Percentiles rank a stretch among this genome's conserved stretches.
phyloP scores from a whole-genome alignment of 2,888 invertebrate genomes.

The Noctua janthina region DNA sequence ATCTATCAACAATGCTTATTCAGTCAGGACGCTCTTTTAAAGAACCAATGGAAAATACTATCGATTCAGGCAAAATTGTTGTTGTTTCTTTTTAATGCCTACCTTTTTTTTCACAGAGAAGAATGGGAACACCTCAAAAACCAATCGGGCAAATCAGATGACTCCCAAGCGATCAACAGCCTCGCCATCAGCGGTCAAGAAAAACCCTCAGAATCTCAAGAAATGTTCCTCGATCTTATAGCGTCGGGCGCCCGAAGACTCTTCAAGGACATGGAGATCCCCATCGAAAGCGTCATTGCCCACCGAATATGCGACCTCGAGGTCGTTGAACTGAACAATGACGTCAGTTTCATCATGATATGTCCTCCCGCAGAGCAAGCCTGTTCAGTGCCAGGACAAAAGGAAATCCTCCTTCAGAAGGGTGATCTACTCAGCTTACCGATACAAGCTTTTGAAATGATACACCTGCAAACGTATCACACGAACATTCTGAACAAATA shows the following conservation, averaged over 20 bases:
- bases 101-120: constrained; percentile 91
- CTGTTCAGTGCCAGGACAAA: constrained; percentile 96
- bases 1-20: background rate
- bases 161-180: constrained; percentile 80
- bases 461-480: constrained; percentile 98
- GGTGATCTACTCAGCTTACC: constrained; percentile 97
- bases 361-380: constrained; percentile 98
- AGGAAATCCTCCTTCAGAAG: constrained; percentile 95
- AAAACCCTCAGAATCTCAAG: constrained; percentile 94
- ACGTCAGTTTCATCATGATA: constrained; percentile 97
- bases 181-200: constrained; percentile 79
- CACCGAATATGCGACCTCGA: constrained; percentile 98
- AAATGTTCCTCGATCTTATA: constrained; percentile 94
- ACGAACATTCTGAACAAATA: constrained; percentile 97
- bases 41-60: background rate
- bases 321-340: constrained; percentile 97
- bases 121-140: constrained; percentile 98
- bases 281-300: constrained; percentile 91
- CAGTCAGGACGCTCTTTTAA: too few species aligned
- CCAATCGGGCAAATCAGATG: constrained; percentile 84
- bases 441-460: constrained; percentile 98
- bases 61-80: background rate
- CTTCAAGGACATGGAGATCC: constrained; percentile 95
- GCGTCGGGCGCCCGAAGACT: constrained; percentile 94
- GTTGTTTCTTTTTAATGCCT: background rate